phyloP scores from a whole-genome alignment of 1,140 invertebrate species.

The Penaeus vannamei region DNA sequence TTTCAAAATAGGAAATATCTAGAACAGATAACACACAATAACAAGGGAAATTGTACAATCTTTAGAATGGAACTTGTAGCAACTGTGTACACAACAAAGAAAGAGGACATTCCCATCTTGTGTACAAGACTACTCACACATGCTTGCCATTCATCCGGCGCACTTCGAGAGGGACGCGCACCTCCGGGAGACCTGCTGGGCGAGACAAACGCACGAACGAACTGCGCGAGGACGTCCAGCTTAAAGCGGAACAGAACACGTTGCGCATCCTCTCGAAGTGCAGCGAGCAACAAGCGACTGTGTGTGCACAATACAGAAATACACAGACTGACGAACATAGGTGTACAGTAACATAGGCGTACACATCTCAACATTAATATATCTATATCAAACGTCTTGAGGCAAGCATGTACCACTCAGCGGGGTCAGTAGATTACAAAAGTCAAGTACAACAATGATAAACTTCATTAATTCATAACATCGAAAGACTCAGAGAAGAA shows the following conservation, averaged over 20 bases:
- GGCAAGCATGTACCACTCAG: constrained; percentile 58
- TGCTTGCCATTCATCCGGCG: not conserved
- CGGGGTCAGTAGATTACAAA: constrained; percentile 48
- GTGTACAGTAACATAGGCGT: not conserved
- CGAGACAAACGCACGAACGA: too few relatives aligned
- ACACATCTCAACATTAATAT: constrained; percentile 45
- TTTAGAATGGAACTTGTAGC: constrained; percentile 42
- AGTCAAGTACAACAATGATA: constrained; percentile 56
- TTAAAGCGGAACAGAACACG: too few relatives aligned
- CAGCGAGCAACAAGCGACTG: too few relatives aligned
- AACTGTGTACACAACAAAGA: constrained; percentile 43
- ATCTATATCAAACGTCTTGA: constrained; percentile 49
- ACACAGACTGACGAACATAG: too few relatives aligned
- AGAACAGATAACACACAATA: constrained; percentile 62
- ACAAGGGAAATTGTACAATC: constrained; percentile 57
- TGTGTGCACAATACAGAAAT: too few relatives aligned
- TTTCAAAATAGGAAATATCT: constrained; percentile 64
- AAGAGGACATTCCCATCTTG: not conserved
- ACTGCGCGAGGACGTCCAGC: too few relatives aligned
- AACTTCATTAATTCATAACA: constrained; percentile 62
- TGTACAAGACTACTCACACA: constrained; percentile 25
- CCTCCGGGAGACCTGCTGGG: too few relatives aligned
- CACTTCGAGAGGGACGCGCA: too few relatives aligned
- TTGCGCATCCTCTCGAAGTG: too few relatives aligned
- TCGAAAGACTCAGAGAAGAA: constrained; percentile 59